Evolutionary conservation across 2,113 vertebrate species (phyloP), one percentile per base, ranked within the genome.

Genomic region (Menidia beryllina): DNA sequence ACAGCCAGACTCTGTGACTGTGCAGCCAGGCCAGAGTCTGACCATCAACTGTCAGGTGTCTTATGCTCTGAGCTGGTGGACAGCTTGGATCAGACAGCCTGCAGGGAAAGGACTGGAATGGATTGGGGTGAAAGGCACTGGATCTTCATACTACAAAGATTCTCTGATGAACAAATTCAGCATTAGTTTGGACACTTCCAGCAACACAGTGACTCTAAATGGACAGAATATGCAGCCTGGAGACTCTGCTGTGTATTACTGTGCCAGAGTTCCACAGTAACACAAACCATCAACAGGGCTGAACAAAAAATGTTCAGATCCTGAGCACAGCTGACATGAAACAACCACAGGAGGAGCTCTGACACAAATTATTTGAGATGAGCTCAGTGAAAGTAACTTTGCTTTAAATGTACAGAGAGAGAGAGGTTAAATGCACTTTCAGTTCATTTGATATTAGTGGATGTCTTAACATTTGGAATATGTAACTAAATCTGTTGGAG

Each of bases 61-160:
- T 55, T 80, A 74, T 80, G n/a, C 45, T 50, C 0, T 69, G 1
- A 0, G 39, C 24, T 21, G 26, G 0, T 0, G 0, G 19, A 61
- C 69, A 69, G 2, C 7, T 23, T 83, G 71, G 77, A 82, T 87
- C 58, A 83, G 83, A 68, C 85, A 89, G 15, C n/a, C 39, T 54
- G 53, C 63, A 45, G 49, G 68, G 12, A 61, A 71, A 61, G 21
- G n/a, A 3, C 36, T 25, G 17, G 57, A 0, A 5, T 61, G 26
- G 57, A 71, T 71, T 30, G 50, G 38, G 23, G 5, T 2, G 5
- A 15, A 20, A 19, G 2, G 14, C 25, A 3, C 0, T 17, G 43
- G 0, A 48, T 60, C 1, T 13, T 24, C 53, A 0, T 24, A 7
- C 34, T 39, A 27, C 11, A 51, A 48, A 73, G 67, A 70, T 9